These are phyloP conservation scores for Calypte anna DNA, from an alignment of 2,113 vertebrate species.

Conservation along the genomic window DNA sequence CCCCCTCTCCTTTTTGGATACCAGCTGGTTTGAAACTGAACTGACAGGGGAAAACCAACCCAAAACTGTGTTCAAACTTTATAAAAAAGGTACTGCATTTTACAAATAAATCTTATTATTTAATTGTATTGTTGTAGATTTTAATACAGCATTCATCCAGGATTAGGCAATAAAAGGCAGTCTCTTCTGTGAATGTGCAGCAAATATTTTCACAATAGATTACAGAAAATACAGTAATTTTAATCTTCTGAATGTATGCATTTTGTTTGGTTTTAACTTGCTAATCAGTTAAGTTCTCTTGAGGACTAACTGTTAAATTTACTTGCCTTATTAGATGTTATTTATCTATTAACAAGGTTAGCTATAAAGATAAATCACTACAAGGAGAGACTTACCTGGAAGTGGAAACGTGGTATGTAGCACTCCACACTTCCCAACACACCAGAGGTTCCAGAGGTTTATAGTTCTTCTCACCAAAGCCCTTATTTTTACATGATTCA, in stretches of 20 bases:
- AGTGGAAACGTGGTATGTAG: neutral
- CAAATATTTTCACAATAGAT: neutral
- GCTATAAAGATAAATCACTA: neutral
- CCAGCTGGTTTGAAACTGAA: neutral
- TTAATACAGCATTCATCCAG: neutral
- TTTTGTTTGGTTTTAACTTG: conserved; percentile 4
- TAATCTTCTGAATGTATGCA: neutral
- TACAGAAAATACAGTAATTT: neutral
- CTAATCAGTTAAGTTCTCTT: neutral
- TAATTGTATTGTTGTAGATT: neutral
- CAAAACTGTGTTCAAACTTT: neutral
- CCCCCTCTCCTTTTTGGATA: neutral
- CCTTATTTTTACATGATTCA: neutral
- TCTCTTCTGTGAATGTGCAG: neutral
- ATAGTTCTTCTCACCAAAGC: neutral
- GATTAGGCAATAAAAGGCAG: neutral
- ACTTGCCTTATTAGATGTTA: neutral
- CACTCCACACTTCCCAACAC: neutral
- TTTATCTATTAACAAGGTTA: conserved; percentile 12
- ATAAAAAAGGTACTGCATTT: neutral
- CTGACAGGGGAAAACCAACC: neutral
- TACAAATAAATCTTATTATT: neutral
- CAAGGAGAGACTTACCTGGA: neutral
- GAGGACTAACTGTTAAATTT: neutral
- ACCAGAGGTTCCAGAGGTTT: neutral